A percentile compares a stretch with the other conserved stretches of the same genome.
phyloP scores from a whole-genome alignment of 2,113 vertebrate genomes.

The Melanocharis versteri region DNA sequence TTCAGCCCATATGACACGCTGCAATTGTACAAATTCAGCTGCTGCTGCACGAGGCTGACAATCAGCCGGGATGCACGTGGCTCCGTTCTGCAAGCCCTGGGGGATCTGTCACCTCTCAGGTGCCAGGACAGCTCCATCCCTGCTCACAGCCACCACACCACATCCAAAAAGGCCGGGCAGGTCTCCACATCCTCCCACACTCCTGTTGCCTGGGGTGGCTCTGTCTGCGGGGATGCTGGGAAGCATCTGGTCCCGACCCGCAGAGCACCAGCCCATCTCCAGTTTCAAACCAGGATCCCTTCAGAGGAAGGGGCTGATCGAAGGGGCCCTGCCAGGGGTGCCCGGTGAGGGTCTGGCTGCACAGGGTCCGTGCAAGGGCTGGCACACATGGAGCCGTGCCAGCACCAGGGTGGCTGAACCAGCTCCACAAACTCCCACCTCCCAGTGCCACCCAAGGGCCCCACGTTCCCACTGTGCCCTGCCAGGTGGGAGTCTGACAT shows the following conservation, averaged over 20 bases:
- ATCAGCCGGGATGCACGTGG: accelerated
- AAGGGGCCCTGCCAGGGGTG: neutral
- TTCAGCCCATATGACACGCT: neutral
- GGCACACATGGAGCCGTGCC: accelerated
- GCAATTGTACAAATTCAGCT: neutral
- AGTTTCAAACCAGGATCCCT: neutral
- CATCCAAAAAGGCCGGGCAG: neutral
- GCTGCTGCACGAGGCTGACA: neutral
- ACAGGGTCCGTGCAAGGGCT: accelerated
- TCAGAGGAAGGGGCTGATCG: neutral
- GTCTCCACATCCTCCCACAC: accelerated
- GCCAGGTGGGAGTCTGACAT: neutral
- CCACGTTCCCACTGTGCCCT: neutral
- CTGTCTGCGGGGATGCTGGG: accelerated
- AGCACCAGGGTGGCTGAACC: neutral
- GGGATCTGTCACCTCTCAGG: neutral
- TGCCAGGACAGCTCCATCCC: neutral
- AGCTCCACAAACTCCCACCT: neutral
- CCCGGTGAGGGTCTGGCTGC: accelerated
- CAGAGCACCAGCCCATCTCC: neutral
- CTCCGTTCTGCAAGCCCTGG: accelerated
- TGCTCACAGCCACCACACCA: accelerated
- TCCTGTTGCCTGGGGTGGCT: accelerated
- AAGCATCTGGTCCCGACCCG: accelerated
- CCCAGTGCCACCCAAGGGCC: neutral